Evolutionary conservation across 2,888 invertebrate species (phyloP).

Genomic region (Hedychridium roseum): DNA sequence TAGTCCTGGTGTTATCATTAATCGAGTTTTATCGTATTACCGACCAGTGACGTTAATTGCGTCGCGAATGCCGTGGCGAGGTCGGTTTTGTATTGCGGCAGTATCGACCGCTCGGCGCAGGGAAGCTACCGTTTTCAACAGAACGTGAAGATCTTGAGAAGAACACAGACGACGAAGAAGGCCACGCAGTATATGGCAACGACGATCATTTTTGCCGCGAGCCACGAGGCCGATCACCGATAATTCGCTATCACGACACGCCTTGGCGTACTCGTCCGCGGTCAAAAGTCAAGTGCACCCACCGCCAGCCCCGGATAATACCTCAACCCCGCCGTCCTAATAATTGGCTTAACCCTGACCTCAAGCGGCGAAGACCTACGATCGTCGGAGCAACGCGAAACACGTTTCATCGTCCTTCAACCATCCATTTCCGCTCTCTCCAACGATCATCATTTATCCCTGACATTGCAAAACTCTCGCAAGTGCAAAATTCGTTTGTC

Average conservation of each 20-base stretch:
- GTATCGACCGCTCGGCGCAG: too few species aligned
- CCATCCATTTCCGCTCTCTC: slow-evolving; percentile 6
- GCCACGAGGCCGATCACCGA: too few species aligned
- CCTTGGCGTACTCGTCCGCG: too few species aligned
- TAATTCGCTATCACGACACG: too few species aligned
- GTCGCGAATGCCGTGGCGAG: too few species aligned
- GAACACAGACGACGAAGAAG: slow-evolving; percentile 55
- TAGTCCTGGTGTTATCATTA: too few species aligned
- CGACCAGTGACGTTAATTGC: too few species aligned
- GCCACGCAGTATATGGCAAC: slow-evolving; percentile 60
- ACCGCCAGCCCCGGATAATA: slow-evolving; percentile 19
- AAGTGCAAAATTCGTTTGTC: too few species aligned
- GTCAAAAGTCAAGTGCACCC: slow-evolving; percentile 25
- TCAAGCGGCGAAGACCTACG: slow-evolving; percentile 46
- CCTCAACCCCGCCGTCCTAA: slow-evolving; percentile 25
- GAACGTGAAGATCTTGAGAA: slow-evolving; percentile 55
- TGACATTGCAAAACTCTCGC: too few species aligned
- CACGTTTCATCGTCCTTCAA: slow-evolving; percentile 13
- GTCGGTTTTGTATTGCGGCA: too few species aligned
- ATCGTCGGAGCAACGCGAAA: slow-evolving; percentile 10
- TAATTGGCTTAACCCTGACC: slow-evolving; percentile 58
- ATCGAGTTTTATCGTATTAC: too few species aligned
- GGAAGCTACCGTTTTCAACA: too few species aligned
- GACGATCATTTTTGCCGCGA: slow-evolving; percentile 49
- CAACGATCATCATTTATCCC: background rate